phyloP scores from a whole-genome alignment of 1,140 invertebrate species.

The Stenopsyche tienmushanensis region DNA sequence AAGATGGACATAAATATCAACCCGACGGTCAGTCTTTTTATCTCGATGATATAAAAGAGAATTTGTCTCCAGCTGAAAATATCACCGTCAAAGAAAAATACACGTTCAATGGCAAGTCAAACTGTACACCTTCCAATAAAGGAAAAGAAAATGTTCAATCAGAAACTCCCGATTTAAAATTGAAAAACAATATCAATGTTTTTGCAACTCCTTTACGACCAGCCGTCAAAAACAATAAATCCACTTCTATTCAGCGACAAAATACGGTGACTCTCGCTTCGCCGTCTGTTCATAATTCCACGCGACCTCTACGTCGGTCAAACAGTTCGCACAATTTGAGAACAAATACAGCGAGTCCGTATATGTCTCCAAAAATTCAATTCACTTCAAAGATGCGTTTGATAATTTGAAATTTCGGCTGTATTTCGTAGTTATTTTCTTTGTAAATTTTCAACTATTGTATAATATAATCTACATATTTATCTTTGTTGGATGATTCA shows the following conservation, averaged over 20 bases:
- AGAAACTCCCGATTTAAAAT: too few species aligned
- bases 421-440: neutral
- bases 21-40: constrained; percentile 4
- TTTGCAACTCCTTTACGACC: constrained; percentile 36
- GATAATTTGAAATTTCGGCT: constrained; percentile 4
- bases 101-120: too few species aligned
- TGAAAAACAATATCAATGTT: constrained; percentile 23
- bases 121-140: too few species aligned
- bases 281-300: constrained; percentile 2
- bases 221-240: constrained; percentile 13
- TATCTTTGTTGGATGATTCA: too few species aligned
- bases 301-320: constrained; percentile 31
- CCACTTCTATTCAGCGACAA: constrained; percentile 25
- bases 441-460: neutral
- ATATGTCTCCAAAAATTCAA: constrained; percentile 28
- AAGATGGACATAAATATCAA: neutral
- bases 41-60: constrained; percentile 1
- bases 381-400: constrained; percentile 34
- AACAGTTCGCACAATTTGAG: constrained; percentile 36
- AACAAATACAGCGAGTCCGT: constrained; percentile 22
- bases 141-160: too few species aligned
- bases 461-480: neutral
- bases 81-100: too few species aligned
- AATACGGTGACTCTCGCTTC: constrained; percentile 30
- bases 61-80: too few species aligned